phyloP scores from a whole-genome alignment of 2,797 vertebrate species.

The Chromis chromis region DNA sequence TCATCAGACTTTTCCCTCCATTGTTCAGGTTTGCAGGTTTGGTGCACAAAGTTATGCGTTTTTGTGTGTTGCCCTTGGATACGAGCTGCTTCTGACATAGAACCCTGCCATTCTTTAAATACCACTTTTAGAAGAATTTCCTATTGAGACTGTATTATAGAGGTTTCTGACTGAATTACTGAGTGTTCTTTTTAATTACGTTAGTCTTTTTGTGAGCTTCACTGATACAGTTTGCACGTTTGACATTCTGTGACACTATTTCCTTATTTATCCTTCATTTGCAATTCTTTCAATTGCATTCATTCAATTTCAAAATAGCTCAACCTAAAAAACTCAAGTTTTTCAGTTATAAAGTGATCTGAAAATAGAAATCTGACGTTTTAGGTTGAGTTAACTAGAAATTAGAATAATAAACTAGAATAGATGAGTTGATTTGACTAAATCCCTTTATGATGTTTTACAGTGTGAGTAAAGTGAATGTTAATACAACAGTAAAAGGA shows the following conservation, averaged over 20 bases:
- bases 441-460: too few species aligned
- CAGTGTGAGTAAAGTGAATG: not conserved
- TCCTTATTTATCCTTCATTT: not conserved
- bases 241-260: too few species aligned
- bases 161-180: not conserved
- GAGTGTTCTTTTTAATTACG: not conserved
- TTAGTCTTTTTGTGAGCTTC: not conserved
- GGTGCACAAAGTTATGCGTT: constrained; percentile 31
- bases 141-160: not conserved
- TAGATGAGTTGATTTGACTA: too few species aligned
- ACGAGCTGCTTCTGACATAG: constrained; percentile 39
- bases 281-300: not conserved
- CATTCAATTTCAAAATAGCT: not conserved
- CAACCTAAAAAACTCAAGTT: too few species aligned
- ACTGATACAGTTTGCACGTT: not conserved
- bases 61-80: constrained; percentile 47
- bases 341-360: too few species aligned
- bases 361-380: too few species aligned
- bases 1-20: constrained; percentile 28
- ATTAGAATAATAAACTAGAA: too few species aligned
- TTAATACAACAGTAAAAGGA: not conserved
- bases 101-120: not conserved
- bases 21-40: constrained; percentile 51
- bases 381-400: too few species aligned
- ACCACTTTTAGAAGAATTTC: not conserved